Evolutionary conservation across 2,113 vertebrate species (phyloP), one percentile per base, ranked within the genome.

Genomic region (Halichoeres trimaculatus): DNA sequence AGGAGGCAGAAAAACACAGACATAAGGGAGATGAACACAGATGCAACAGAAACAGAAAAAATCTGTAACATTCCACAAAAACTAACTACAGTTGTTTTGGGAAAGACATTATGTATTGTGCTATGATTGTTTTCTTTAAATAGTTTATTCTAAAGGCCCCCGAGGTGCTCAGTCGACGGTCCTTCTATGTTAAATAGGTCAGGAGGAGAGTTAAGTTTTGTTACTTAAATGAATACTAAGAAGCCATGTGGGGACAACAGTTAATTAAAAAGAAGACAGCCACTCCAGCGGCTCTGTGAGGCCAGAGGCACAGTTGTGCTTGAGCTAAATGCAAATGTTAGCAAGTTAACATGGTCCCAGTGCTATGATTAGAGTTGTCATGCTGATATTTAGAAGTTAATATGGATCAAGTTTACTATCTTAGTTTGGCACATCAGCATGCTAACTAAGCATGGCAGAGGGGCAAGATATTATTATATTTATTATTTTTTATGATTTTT

Each of bases 331-430:
- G 35, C 22, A 59, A 40, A 59, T 51, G 55, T 70, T 48, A n/a
- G 53, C 10, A 62, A 53, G 26, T 22, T 51, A 59, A 40, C 35
- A 35, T 47, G 24, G 38, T 48, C 45, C 20, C 53, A 38, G 36
- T 56, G 54, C 30, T 16, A 38, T 60, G 45, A 48, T 48, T 48
- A 48, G 45, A 48, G 23, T 23, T 30, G 38, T 45, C 34, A 54
- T 23, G 38, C n/a, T 43, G 52, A 73, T 55, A 41, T 73, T 55
- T 45, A 45, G 34, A 62, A 34, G 30, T 19, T 19, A 50, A 61
- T 61, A 22, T 59, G 16, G 22, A 23, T 23, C 34, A 35, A 40
- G 38, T 35, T 62, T 26, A 71, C 53, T 20, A 45, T 38, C 38
- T 48, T 7, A 30, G 13, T 38, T 36, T 48, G 26, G 34, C 48